phyloP scores from a whole-genome alignment of 2,888 invertebrate genomes.

The Dynastes tityus region DNA sequence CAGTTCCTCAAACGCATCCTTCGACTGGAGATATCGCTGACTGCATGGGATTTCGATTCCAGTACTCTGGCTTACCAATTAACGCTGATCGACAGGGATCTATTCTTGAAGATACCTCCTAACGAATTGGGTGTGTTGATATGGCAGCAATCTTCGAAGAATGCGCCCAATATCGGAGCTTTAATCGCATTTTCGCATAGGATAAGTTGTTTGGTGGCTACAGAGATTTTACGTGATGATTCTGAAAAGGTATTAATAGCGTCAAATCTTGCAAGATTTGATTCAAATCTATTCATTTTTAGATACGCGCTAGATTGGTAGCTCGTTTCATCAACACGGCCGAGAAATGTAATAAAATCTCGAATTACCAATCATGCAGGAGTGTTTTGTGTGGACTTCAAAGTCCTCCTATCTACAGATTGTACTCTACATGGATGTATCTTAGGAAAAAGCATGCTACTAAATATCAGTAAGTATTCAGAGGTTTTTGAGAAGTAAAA shows the following conservation, averaged over 20 bases:
- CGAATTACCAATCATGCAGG: constrained; percentile 73
- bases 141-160: constrained; percentile 70
- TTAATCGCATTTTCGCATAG: constrained; percentile 73
- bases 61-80: constrained; percentile 72
- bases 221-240: constrained; percentile 70
- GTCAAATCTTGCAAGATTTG: background rate
- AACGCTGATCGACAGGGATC: constrained; percentile 73
- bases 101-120: constrained; percentile 71
- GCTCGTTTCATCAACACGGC: constrained; percentile 74
- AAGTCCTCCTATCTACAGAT: constrained; percentile 72
- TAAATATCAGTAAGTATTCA: constrained; percentile 69
- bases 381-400: constrained; percentile 73
- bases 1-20: constrained; percentile 68
- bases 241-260: constrained; percentile 64
- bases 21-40: constrained; percentile 67
- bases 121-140: constrained; percentile 70
- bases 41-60: constrained; percentile 74
- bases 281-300: constrained; percentile 49
- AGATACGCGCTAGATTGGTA: constrained; percentile 72
- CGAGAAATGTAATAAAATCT: constrained; percentile 71
- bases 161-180: constrained; percentile 72
- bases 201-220: constrained; percentile 71
- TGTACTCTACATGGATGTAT: constrained; percentile 72
- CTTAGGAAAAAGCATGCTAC: constrained; percentile 71
- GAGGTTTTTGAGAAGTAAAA: background rate